These are phyloP conservation scores for Lamellibrachia columna DNA, from an alignment of 2,888 invertebrate species.

Conservation along the genomic window DNA sequence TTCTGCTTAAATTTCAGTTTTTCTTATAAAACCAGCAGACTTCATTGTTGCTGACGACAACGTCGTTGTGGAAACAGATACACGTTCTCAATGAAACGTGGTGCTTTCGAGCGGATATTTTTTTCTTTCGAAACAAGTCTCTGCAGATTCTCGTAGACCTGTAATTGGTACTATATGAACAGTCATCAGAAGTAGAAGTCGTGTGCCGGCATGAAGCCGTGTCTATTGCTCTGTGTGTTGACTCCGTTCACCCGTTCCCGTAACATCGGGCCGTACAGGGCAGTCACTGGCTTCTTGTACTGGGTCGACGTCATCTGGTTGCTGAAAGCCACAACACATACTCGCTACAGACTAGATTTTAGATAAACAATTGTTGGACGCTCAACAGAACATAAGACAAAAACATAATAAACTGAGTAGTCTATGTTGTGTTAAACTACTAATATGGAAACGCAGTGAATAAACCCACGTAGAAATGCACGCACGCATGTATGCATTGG, in stretches of 20 bases:
- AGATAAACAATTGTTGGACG: neutral
- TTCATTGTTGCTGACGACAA: neutral
- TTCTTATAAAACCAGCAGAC: neutral
- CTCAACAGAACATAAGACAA: neutral
- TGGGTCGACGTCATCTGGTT: slow-evolving; percentile 63
- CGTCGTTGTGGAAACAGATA: neutral
- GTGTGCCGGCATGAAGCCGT: slow-evolving; percentile 62
- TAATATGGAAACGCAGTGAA: too few relatives aligned
- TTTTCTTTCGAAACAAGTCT: slow-evolving; percentile 10
- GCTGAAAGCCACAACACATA: neutral
- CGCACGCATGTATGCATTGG: neutral
- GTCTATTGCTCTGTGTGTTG: slow-evolving; percentile 60
- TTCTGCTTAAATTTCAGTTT: neutral
- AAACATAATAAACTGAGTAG: neutral
- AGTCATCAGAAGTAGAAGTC: slow-evolving; percentile 56
- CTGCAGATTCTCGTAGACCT: neutral
- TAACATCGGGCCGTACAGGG: slow-evolving; percentile 63
- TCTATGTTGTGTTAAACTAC: neutral
- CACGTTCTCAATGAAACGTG: neutral
- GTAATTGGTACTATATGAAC: neutral
- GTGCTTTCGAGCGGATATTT: neutral
- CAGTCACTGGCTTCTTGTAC: slow-evolving; percentile 61
- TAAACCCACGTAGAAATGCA: neutral
- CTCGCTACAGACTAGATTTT: neutral
- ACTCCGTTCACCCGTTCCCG: slow-evolving; percentile 58